Percentiles rank a stretch among this genome's conserved stretches.
These are phyloP conservation scores for Manis crassicaudata DNA, from an alignment of 2,797 vertebrate genomes.

Conservation along the genomic window DNA sequence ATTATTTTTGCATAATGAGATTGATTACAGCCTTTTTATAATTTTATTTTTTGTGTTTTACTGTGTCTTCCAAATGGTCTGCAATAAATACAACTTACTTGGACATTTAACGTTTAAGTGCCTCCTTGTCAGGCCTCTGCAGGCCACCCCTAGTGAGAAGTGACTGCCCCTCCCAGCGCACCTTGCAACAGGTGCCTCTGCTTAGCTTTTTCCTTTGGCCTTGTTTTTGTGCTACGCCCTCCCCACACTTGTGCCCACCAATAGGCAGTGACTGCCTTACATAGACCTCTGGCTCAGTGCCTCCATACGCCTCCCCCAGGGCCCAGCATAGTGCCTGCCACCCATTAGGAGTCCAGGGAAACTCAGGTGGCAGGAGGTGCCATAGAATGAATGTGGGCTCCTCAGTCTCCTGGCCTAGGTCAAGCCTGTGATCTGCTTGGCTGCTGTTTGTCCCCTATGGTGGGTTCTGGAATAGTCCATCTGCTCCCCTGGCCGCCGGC, in stretches of 20 bases:
- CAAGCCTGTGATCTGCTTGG: background rate
- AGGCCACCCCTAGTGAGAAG: background rate
- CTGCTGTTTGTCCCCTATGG: background rate
- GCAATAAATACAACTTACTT: background rate
- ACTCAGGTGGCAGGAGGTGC: accelerated
- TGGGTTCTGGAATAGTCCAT: background rate
- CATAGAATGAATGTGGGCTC: accelerated
- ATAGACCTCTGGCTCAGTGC: background rate
- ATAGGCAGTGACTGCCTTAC: background rate
- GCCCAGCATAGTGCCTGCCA: background rate
- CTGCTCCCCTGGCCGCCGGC: background rate
- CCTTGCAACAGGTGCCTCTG: background rate
- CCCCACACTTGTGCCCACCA: background rate
- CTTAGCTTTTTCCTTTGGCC: background rate
- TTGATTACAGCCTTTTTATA: background rate
- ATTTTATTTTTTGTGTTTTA: background rate
- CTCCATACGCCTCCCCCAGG: accelerated
- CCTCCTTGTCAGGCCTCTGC: background rate
- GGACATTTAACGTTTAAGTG: background rate
- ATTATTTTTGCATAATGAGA: background rate
- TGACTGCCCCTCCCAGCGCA: accelerated
- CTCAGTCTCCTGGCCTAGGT: background rate
- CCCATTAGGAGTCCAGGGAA: background rate
- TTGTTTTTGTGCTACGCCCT: background rate
- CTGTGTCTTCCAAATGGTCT: background rate